A percentile compares a stretch with the other conserved stretches of the same genome.
Evolutionary conservation across 1,140 invertebrate species (phyloP).

Genomic region (Hylaeus anthracinus): DNA sequence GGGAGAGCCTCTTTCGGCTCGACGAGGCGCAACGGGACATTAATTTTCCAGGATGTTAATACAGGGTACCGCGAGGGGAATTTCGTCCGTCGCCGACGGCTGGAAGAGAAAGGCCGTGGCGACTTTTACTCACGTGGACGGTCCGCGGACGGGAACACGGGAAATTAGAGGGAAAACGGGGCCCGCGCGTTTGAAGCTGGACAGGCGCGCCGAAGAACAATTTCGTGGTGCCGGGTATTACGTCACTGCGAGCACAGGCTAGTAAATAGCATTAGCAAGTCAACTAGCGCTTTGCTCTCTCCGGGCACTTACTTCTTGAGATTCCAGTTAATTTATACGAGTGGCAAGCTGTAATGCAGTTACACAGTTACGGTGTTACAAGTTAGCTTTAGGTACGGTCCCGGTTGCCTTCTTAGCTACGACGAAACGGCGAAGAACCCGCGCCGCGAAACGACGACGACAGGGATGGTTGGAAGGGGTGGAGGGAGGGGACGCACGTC

Average conservation of each 20-base stretch:
- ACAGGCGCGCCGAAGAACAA: slow-evolving; percentile 45
- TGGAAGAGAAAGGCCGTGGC: slow-evolving; percentile 3
- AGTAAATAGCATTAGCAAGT: slow-evolving; percentile 79
- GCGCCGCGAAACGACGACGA: not conserved
- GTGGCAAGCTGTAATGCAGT: slow-evolving; percentile 73
- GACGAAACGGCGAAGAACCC: slow-evolving; percentile 24
- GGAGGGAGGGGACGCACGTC: not conserved
- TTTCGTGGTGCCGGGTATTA: slow-evolving; percentile 53
- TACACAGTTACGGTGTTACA: slow-evolving; percentile 72
- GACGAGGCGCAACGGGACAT: slow-evolving; percentile 37
- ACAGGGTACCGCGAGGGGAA: not conserved
- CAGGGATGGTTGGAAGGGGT: not conserved
- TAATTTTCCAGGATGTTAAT: slow-evolving; percentile 51
- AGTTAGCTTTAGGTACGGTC: slow-evolving; percentile 72
- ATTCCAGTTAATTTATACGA: slow-evolving; percentile 79
- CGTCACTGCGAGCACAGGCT: slow-evolving; percentile 57
- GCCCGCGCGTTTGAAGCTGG: slow-evolving; percentile 15
- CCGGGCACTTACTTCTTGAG: slow-evolving; percentile 76
- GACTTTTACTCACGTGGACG: slow-evolving; percentile 30
- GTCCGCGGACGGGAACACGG: slow-evolving; percentile 19
- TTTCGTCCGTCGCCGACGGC: not conserved
- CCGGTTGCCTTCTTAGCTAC: slow-evolving; percentile 50
- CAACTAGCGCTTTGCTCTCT: slow-evolving; percentile 75
- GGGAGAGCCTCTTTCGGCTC: slow-evolving; percentile 12
- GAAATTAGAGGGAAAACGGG: slow-evolving; percentile 44